A percentile compares a stretch with the other conserved stretches of the same genome.
phyloP scores from a whole-genome alignment of 2,113 vertebrate genomes.

The Saguinus imperator region DNA sequence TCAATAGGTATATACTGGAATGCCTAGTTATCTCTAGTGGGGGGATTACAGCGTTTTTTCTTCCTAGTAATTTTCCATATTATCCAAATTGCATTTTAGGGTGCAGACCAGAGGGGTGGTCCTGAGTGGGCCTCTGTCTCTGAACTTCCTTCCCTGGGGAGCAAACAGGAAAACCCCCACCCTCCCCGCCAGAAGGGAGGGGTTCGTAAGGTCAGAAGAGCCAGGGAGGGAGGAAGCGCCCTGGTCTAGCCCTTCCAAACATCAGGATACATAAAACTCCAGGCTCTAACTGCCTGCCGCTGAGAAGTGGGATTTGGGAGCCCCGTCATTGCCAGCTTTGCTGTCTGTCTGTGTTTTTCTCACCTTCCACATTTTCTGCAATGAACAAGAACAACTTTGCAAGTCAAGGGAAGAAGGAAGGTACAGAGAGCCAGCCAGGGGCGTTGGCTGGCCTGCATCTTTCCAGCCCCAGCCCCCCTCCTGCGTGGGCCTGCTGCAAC shows the following conservation, averaged over 20 bases:
- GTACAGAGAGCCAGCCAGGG: not conserved
- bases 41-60: not conserved
- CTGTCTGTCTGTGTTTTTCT: not conserved
- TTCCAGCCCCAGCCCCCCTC: not conserved
- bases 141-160: not conserved
- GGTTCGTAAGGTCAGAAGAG: not conserved
- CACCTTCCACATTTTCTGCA: not conserved
- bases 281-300: rapidly evolving
- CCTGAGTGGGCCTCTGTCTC: not conserved
- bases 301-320: too few species aligned
- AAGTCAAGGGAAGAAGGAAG: not conserved
- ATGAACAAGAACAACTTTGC: not conserved
- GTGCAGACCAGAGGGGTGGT: not conserved
- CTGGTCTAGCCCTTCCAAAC: not conserved
- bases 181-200: not conserved
- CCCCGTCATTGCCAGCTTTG: not conserved
- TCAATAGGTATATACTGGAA: rapidly evolving
- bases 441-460: not conserved
- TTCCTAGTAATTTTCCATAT: not conserved
- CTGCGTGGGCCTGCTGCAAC: not conserved
- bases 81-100: not conserved
- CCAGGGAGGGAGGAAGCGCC: rapidly evolving
- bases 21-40: not conserved
- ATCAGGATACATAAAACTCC: rapidly evolving
- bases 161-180: not conserved